Base-by-base conservation (phyloP, 1,140 invertebrate genomes). In the Neodiprion lecontei region DNA sequence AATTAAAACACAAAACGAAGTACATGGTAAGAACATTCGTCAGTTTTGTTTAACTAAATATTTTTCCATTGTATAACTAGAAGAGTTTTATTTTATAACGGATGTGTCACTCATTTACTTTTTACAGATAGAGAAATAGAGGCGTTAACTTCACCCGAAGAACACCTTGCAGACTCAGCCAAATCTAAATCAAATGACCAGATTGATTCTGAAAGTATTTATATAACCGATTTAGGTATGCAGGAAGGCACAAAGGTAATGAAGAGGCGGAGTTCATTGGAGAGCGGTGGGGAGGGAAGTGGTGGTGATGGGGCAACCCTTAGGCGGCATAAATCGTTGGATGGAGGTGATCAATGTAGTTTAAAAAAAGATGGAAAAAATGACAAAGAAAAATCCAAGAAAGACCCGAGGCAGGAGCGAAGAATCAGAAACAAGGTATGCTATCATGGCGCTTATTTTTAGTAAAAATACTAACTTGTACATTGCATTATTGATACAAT, bases 391-490 rank as follows among this genome's bases (percentile, higher is more conserved):
- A 90, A 91, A 67, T 84, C 89, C 70, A 88, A 88, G 68, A 88
- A 87, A 65, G 92, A 92, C 80, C 89, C 91, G 21, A 88, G 92
- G 49, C 81, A 90, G 23, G 92, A 92, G 80, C 89, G 92, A 73
- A 89, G 92, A 78, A 93, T 93, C 81, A 88, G 91, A 80, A 93
- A 93, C 82, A 93, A 93, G 88, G 92, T 92, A 85, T 76, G 48
- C 77, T 75, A 74, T 21, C 40, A 66, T 74, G 71, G 28, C 28
- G 28, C 49, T 66, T 75, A 70, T 71, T 47, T n/a, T 23, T 72
- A 21, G 7, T 4, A 14, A 14, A 76, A 23, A 9, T 72, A 75
- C 21, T 69, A 48, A 72, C 3, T 72, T 12, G 67, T 40, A 74
- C 23, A 47, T 65, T 65, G 12, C 49, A 66, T 50, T 12, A 71